Evolutionary conservation across 1,140 invertebrate species (phyloP), one percentile per base, ranked within the genome.

Genomic region (Drosophila oshimai): DNA sequence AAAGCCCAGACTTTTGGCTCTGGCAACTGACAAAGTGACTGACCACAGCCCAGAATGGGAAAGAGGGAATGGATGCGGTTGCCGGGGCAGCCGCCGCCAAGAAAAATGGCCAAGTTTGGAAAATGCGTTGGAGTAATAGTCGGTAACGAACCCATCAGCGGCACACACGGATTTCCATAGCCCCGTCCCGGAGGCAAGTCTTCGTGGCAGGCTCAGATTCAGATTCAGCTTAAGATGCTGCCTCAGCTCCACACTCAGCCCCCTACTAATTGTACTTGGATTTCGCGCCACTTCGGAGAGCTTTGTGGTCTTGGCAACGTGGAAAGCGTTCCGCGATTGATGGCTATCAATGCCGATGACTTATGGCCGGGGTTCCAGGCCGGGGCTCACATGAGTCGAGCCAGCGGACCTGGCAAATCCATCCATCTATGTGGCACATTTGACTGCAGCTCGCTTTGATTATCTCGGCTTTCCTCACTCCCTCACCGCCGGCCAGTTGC

Each of bases 271-370:
- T 87, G 81, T 87, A 54, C 75, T 79, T 76, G 64, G 61, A 81
- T 86, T 87, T 86, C 80, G 72, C 81, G 75, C 80, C 69, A 74
- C 57, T 67, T 34, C 45, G 33, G 49, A 10, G 7, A 57, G 47
- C 55, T 70, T 67, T 72, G 67, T 53, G 60, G 68, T 72, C 67
- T 34, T 72, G 64, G 49, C 50, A 55, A 49, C 55, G 62, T 74
- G 71, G 49, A 87, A 70, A 86, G 62, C 76, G 62, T 62, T 62
- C 22, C 37, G 65, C 86, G 86, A 89, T 89, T 89, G 86, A 89
- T 89, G 80, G 76, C 80, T 89, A 89, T 89, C 86, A 89, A 86
- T 89, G 86, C 73, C 73, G 69, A 81, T 89, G 86, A 76, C 76
- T 89, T 86, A 84, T 89, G 73, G 75, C 46, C 64, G 17, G 18